Conservation (phyloP, 2,797 vertebrate genomes). For the Mus minutoides region DNA sequence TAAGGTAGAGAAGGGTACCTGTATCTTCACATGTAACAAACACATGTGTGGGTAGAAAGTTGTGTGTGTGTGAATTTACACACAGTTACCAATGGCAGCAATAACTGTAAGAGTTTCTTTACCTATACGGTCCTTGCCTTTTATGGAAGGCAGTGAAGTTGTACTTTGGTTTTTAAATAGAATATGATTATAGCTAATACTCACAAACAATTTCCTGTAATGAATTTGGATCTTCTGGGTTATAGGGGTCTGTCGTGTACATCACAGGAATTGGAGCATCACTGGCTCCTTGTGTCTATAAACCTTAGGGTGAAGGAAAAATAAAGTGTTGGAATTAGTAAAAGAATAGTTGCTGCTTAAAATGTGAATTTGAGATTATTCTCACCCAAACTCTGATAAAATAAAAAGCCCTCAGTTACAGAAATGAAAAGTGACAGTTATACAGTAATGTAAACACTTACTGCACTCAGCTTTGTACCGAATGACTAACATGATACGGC, state of each 20-base stretch:
- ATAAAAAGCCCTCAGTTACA: not conserved
- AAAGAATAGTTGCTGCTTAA: not conserved
- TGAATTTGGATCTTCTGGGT: conserved; percentile 1
- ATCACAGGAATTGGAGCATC: not conserved
- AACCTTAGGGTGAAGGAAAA: not conserved
- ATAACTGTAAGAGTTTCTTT: not conserved
- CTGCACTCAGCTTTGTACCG: not conserved
- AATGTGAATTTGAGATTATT: not conserved
- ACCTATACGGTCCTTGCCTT: not conserved
- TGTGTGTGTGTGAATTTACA: not conserved
- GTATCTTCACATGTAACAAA: not conserved
- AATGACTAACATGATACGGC: not conserved
- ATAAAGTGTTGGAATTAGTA: not conserved
- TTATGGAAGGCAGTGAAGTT: conserved; percentile 23
- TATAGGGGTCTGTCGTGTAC: not conserved
- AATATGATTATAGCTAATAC: not conserved
- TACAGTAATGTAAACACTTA: not conserved
- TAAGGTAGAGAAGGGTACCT: not conserved
- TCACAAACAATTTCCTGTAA: not conserved
- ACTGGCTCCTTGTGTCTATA: not conserved
- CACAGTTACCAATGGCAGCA: not conserved
- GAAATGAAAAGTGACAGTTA: not conserved
- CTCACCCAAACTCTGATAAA: not conserved
- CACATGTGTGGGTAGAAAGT: too few relatives aligned
- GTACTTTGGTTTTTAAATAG: not conserved